A percentile compares a stretch with the other conserved stretches of the same genome.
Conservation (phyloP, 2,888 invertebrate genomes). For the Beris morrisii region DNA sequence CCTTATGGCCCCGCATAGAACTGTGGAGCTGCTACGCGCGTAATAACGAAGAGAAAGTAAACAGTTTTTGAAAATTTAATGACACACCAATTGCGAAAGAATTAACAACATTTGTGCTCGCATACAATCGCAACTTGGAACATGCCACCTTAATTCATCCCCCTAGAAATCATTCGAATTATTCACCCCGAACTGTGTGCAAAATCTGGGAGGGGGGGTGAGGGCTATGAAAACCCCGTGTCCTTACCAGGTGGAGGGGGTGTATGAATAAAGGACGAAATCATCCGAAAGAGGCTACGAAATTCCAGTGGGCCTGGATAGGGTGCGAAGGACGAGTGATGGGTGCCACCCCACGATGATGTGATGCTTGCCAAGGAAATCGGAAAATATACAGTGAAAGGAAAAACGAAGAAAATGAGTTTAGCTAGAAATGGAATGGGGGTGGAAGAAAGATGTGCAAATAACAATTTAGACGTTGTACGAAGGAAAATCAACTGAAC, state of each 20-base stretch:
- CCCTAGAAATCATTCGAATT: no score
- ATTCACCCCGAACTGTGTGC: no score
- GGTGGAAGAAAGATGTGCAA: conserved; percentile 3
- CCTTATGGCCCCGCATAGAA: neutral
- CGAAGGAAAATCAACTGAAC: neutral
- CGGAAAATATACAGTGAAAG: conserved; percentile 2
- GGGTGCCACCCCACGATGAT: neutral
- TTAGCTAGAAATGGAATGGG: conserved; percentile 7
- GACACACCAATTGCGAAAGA: conserved; percentile 15
- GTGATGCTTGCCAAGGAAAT: neutral
- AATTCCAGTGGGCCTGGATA: neutral
- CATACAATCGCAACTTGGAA: conserved; percentile 4
- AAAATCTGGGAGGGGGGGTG: no score
- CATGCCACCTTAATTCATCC: neutral
- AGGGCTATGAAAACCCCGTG: no score
- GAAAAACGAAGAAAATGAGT: conserved; percentile 26
- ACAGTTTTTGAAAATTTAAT: conserved; percentile 24
- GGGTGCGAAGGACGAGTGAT: conserved; percentile 1
- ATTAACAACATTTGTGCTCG: conserved; percentile 23
- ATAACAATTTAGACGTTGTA: conserved; percentile 1
- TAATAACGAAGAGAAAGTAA: neutral
- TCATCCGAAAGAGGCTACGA: conserved; percentile 5
- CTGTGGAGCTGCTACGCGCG: neutral
- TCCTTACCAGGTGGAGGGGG: no score
- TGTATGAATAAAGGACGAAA: neutral